These are phyloP conservation scores for Eutolmus rufibarbis DNA, from an alignment of 2,888 invertebrate genomes.

Conservation along the genomic window DNA sequence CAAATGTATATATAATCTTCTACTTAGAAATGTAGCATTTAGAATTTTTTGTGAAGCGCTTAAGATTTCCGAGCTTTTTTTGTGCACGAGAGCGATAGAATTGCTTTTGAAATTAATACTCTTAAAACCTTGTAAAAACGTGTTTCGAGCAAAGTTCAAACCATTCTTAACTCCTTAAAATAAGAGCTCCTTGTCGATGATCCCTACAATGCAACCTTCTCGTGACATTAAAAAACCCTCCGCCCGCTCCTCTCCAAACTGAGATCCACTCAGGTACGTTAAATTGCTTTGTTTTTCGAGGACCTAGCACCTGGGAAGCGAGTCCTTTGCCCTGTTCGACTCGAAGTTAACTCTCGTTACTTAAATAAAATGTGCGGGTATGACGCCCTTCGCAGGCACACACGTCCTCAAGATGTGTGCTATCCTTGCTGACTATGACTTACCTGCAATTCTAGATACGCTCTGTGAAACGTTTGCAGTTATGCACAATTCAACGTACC, in stretches of 20 bases:
- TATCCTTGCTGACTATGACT: not conserved
- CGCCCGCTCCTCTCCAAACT: not conserved
- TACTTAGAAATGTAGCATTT: not conserved
- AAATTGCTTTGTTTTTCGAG: slow-evolving; percentile 33
- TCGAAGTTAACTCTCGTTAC: not conserved
- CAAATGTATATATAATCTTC: not conserved
- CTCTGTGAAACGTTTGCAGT: not conserved
- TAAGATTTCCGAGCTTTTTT: not conserved
- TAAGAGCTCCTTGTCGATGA: not conserved
- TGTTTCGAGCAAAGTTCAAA: not conserved
- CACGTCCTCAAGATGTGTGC: not conserved
- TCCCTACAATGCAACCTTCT: not conserved
- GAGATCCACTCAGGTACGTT: not conserved
- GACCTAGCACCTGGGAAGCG: not conserved
- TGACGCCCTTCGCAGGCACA: not conserved
- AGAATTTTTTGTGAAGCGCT: not conserved
- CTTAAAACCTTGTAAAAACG: not conserved
- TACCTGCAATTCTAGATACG: not conserved
- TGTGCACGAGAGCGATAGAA: not conserved
- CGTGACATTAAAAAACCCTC: not conserved
- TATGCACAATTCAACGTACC: slow-evolving; percentile 66
- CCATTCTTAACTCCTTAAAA: not conserved
- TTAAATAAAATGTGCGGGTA: not conserved
- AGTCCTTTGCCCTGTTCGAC: not conserved
- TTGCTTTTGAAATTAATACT: not conserved